phyloP scores from a whole-genome alignment of 2,888 invertebrate species.

The Andricus curvator region DNA sequence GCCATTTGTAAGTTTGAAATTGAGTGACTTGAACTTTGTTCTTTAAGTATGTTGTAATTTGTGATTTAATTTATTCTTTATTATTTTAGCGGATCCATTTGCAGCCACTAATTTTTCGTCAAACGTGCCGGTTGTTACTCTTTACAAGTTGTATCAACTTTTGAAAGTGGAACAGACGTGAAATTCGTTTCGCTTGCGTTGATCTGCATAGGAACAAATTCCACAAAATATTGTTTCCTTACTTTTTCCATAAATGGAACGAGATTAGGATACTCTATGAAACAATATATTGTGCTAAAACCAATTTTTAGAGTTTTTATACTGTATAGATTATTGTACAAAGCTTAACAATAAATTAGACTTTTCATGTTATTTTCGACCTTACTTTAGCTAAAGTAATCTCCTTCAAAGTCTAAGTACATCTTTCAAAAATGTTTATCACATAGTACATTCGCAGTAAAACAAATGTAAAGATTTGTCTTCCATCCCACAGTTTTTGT shows the following conservation, averaged over 20 bases:
- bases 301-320: background rate
- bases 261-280: background rate
- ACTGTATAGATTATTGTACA: slow-evolving; percentile 1
- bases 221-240: background rate
- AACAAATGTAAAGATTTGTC: too few relatives aligned
- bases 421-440: background rate
- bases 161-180: slow-evolving; percentile 51
- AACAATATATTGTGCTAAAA: background rate
- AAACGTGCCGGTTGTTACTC: slow-evolving; percentile 59
- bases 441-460: background rate
- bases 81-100: slow-evolving; percentile 63
- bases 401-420: background rate
- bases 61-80: slow-evolving; percentile 31
- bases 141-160: slow-evolving; percentile 65
- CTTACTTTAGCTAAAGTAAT: background rate
- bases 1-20: slow-evolving; percentile 62
- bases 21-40: background rate
- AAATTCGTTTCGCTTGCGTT: background rate
- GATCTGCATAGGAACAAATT: background rate
- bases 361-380: background rate
- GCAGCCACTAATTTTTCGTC: slow-evolving; percentile 53
- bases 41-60: background rate
- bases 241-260: background rate
- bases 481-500: background rate
- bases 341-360: background rate